Percentiles rank a stretch among this genome's conserved stretches.
phyloP scores from a whole-genome alignment of 1,140 invertebrate genomes.

The Zeugodacus cucurbitae region DNA sequence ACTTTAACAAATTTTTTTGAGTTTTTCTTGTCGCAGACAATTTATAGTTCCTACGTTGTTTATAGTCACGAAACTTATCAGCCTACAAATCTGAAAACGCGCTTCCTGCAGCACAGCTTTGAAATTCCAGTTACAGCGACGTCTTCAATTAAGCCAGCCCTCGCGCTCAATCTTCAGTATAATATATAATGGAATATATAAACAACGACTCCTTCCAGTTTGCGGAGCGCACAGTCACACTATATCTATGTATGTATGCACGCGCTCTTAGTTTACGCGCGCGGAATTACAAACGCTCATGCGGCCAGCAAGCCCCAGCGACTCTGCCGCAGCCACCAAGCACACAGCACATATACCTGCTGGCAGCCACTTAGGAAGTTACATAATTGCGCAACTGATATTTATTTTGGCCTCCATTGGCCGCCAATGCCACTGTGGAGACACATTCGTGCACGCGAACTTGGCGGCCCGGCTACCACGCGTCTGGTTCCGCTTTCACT shows the following conservation, averaged over 20 bases:
- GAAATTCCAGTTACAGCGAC: background rate
- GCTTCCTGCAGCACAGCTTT: background rate
- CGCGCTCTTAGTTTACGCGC: background rate
- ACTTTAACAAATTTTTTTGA: too few species aligned
- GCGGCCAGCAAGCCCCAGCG: background rate
- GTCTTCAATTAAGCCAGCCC: background rate
- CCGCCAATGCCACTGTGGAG: background rate
- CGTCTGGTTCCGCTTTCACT: slow-evolving; percentile 9
- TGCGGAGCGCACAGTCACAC: background rate
- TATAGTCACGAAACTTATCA: background rate
- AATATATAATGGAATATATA: too few species aligned
- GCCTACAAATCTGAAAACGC: background rate
- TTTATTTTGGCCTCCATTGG: slow-evolving; percentile 22
- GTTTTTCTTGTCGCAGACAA: background rate
- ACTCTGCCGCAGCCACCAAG: background rate
- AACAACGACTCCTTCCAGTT: background rate
- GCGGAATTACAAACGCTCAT: background rate
- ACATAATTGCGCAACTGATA: slow-evolving; percentile 31
- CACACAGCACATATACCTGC: background rate
- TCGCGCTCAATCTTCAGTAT: background rate
- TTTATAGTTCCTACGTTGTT: background rate
- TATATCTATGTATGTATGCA: background rate
- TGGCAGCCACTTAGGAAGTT: slow-evolving; percentile 20
- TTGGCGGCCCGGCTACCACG: background rate
- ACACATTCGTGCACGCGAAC: background rate